phyloP scores from a whole-genome alignment of 2,113 vertebrate species.

The Bambusicola thoracicus region DNA sequence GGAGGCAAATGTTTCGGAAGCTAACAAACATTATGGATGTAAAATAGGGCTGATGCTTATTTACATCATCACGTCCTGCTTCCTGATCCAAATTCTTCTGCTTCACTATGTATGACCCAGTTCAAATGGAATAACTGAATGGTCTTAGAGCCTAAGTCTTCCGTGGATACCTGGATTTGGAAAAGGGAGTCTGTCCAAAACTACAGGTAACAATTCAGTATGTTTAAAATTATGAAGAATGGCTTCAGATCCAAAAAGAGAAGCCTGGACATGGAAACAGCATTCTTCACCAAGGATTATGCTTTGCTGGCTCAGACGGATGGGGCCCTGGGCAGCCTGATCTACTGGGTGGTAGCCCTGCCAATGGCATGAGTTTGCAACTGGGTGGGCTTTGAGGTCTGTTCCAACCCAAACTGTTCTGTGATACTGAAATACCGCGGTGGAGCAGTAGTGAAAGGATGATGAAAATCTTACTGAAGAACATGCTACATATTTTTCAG shows the following conservation, averaged over 20 bases:
- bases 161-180: not conserved
- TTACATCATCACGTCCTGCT: not conserved
- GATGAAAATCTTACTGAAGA: not conserved
- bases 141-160: not conserved
- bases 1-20: not conserved
- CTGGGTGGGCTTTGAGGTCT: not conserved
- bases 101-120: not conserved
- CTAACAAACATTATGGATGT: not conserved
- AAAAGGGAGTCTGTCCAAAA: not conserved
- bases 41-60: rapidly evolving
- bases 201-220: not conserved
- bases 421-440: too few relatives aligned
- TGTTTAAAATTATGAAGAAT: not conserved
- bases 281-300: not conserved
- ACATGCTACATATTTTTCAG: not conserved
- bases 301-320: not conserved
- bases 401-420: not conserved
- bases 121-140: not conserved
- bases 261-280: not conserved
- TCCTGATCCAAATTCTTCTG: not conserved
- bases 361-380: not conserved
- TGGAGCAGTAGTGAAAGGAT: not conserved
- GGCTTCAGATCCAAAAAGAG: not conserved
- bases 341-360: not conserved
- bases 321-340: not conserved